Evolutionary conservation across 2,888 invertebrate genomes (phyloP).

Genomic region (Helobdella robusta): DNA sequence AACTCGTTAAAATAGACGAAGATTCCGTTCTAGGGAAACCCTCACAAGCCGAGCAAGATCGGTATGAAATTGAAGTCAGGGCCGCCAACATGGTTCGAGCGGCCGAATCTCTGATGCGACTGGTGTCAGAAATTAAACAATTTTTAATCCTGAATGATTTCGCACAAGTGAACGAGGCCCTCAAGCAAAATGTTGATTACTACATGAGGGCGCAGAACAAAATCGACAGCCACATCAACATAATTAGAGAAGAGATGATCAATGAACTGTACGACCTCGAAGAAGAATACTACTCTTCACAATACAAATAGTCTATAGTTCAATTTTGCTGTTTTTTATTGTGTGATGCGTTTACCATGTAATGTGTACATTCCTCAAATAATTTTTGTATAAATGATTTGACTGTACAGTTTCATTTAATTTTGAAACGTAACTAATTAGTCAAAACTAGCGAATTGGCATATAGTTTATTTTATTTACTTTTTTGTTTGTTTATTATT

Average conservation of each 20-base stretch:
- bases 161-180: slow-evolving; percentile 91
- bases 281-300: slow-evolving; percentile 70
- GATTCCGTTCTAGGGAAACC: slow-evolving; percentile 48
- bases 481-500: no score
- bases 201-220: slow-evolving; percentile 81
- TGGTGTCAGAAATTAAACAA: slow-evolving; percentile 94
- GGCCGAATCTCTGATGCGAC: slow-evolving; percentile 88
- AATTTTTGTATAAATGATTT: no score
- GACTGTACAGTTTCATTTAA: no score
- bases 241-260: slow-evolving; percentile 84
- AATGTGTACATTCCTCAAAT: no score
- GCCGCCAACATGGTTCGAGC: slow-evolving; percentile 93
- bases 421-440: no score
- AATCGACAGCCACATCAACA: slow-evolving; percentile 84
- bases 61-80: slow-evolving; percentile 91
- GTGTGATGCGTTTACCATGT: no score
- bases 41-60: slow-evolving; percentile 87
- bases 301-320: slow-evolving; percentile 40
- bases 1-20: slow-evolving; percentile 41
- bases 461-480: no score
- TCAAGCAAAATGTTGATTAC: slow-evolving; percentile 79
- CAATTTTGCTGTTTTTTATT: slow-evolving; percentile 4
- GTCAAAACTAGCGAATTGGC: no score
- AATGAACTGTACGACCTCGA: slow-evolving; percentile 82
- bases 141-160: slow-evolving; percentile 95